Percentiles rank a stretch among this genome's conserved stretches.
Evolutionary conservation across 2,888 invertebrate genomes (phyloP).

Genomic region (Acholoe squamosa): DNA sequence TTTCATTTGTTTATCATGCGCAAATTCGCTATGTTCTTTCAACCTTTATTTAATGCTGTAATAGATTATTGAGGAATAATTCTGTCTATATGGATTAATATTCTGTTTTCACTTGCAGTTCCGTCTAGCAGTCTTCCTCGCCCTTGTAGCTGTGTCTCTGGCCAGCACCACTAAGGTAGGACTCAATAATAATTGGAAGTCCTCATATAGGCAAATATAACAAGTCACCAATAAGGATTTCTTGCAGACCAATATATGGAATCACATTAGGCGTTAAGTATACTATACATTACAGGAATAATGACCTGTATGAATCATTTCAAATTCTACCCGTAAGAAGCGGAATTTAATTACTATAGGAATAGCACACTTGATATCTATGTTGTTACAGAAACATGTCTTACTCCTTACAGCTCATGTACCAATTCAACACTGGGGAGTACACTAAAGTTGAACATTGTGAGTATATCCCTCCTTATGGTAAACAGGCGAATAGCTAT

Average conservation of each 20-base stretch:
- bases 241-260: neutral
- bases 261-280: neutral
- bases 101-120: neutral
- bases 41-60: too few species aligned
- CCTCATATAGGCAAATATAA: neutral
- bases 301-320: neutral
- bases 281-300: neutral
- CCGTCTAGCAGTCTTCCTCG: neutral
- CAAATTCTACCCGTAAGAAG: neutral
- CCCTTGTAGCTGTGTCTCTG: neutral
- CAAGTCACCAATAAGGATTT: neutral
- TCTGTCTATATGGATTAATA: too few species aligned
- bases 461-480: slow-evolving; percentile 8
- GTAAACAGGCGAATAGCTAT: too few species aligned
- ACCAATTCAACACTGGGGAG: slow-evolving; percentile 43
- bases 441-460: neutral
- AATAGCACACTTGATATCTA: neutral
- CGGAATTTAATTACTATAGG: neutral
- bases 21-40: too few species aligned
- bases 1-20: too few species aligned
- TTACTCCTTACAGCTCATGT: slow-evolving; percentile 14
- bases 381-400: neutral
- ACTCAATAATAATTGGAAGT: neutral
- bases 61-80: too few species aligned
- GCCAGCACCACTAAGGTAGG: slow-evolving; percentile 40